These are phyloP conservation scores for Pammene aurita DNA, from an alignment of 2,888 invertebrate genomes.

Conservation along the genomic window DNA sequence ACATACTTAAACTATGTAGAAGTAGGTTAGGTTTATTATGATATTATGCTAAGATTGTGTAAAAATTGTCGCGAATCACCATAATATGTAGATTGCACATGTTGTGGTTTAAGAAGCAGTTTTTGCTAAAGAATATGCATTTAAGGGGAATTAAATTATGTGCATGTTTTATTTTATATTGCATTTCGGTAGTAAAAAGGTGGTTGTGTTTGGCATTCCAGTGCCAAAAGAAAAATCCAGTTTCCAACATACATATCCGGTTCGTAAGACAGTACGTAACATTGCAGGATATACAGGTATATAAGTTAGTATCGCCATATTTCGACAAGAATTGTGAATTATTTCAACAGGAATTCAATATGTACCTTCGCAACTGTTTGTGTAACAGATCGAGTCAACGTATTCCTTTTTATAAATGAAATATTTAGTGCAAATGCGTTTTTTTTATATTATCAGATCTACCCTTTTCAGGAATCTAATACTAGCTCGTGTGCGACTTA, in stretches of 20 bases:
- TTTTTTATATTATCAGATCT: neutral
- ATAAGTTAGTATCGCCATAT: neutral
- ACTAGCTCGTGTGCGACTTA: conserved; percentile 9
- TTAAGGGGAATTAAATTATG: conserved; percentile 36
- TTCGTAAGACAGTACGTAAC: neutral
- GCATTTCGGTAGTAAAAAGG: conserved; percentile 25
- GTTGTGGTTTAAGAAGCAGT: conserved; percentile 34
- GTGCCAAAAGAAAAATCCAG: conserved; percentile 19
- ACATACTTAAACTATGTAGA: conserved; percentile 30
- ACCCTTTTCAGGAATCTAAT: conserved; percentile 2
- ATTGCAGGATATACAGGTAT: neutral
- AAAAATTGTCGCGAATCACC: conserved; percentile 56
- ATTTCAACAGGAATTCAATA: too few species aligned
- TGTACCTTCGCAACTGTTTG: too few species aligned
- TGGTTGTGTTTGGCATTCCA: conserved; percentile 12
- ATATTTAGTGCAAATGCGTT: too few species aligned
- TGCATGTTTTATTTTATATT: conserved; percentile 28
- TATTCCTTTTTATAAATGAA: too few species aligned
- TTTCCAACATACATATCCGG: conserved; percentile 15
- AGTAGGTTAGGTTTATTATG: conserved; percentile 33
- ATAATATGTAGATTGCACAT: conserved; percentile 67
- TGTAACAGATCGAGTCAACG: too few species aligned
- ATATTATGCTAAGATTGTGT: conserved; percentile 41
- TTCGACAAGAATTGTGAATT: too few species aligned
- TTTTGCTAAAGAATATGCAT: conserved; percentile 37